Conservation (phyloP, 2,113 vertebrate genomes). For the Peromyscus maniculatus region DNA sequence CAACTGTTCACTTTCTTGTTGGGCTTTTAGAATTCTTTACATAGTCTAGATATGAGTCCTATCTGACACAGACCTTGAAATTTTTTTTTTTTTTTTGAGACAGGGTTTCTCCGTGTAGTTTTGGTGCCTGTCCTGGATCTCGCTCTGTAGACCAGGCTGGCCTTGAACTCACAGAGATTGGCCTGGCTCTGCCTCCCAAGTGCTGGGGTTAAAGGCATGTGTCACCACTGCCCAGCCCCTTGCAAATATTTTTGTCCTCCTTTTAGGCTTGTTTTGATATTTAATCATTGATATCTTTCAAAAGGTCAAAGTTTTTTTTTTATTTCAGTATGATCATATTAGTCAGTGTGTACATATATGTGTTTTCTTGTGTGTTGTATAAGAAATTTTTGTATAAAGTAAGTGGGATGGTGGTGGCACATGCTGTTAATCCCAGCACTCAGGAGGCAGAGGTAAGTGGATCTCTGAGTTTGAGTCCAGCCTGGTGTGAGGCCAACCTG, state of each 20-base stretch:
- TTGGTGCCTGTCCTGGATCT: too few relatives aligned
- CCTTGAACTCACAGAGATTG: too few relatives aligned
- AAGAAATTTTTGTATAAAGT: background rate
- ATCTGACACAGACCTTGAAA: background rate
- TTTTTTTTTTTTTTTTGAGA: too few relatives aligned
- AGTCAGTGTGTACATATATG: background rate
- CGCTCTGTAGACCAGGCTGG: too few relatives aligned
- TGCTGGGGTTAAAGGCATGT: too few relatives aligned
- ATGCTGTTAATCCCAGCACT: background rate
- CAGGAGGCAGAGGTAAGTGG: background rate
- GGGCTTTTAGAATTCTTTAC: background rate
- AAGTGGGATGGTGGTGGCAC: fast-evolving
- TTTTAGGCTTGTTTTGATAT: background rate
- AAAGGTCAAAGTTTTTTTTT: background rate
- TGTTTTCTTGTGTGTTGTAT: background rate
- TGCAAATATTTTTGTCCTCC: background rate
- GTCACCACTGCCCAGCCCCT: background rate
- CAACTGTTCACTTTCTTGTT: slow-evolving; percentile 17
- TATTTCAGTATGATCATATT: background rate
- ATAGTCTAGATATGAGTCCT: background rate
- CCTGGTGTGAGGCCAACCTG: background rate
- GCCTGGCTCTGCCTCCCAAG: too few relatives aligned
- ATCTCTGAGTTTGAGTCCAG: background rate
- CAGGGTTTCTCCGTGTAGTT: too few relatives aligned
- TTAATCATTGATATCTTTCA: background rate